Evolutionary conservation across 2,888 invertebrate species (phyloP).

Genomic region (Auanema sp.): DNA sequence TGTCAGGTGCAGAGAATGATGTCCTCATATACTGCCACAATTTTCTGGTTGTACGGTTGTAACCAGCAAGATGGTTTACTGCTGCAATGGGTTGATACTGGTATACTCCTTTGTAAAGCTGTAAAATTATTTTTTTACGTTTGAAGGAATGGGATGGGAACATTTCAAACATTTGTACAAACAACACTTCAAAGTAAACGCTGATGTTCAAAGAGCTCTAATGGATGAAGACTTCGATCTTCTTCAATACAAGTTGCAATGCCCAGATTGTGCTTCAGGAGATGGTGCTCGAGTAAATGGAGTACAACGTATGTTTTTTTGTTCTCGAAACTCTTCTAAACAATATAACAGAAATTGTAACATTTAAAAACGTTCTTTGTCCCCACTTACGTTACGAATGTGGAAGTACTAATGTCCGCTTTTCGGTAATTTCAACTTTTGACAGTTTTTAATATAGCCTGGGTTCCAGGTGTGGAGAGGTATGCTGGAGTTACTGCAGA

Average conservation of each 20-base stretch:
- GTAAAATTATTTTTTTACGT: not conserved
- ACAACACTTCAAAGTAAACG: conserved; percentile 58
- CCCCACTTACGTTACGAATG: conserved; percentile 61
- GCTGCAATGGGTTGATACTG: conserved; percentile 47
- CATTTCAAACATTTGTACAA: conserved; percentile 60
- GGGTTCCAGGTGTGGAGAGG: conserved; percentile 52
- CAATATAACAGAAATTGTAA: conserved; percentile 30
- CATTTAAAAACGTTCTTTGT: conserved; percentile 62
- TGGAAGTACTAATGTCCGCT: conserved; percentile 53
- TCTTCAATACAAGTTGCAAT: conserved; percentile 58
- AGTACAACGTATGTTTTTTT: conserved; percentile 37
- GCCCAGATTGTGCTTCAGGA: conserved; percentile 53
- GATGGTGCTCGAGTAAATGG: conserved; percentile 46
- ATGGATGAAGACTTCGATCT: conserved; percentile 59
- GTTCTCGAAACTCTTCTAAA: not conserved
- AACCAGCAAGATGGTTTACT: conserved; percentile 56
- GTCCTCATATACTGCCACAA: conserved; percentile 63
- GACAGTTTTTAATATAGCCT: not conserved
- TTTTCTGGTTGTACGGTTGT: conserved; percentile 62
- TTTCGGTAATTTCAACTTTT: conserved; percentile 36
- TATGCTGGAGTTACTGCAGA: conserved; percentile 62
- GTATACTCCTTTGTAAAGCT: conserved; percentile 11
- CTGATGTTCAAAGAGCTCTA: conserved; percentile 53
- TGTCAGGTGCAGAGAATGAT: conserved; percentile 64
- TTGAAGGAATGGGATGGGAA: conserved; percentile 58